Conservation (phyloP, 2,113 vertebrate species). For the Sorex araneus region DNA sequence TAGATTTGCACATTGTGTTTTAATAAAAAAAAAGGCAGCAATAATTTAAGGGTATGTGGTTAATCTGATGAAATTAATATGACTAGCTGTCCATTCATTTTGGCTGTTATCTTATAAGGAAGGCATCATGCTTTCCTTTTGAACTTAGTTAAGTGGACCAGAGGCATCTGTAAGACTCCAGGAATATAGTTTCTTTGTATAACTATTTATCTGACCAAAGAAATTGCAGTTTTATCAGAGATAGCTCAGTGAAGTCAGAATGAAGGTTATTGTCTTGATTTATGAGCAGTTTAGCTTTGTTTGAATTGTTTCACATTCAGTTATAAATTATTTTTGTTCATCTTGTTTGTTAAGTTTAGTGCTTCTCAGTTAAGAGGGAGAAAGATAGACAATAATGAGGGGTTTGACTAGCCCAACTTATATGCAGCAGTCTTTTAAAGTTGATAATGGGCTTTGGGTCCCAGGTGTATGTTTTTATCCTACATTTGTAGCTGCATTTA, state of each 20-base stretch:
- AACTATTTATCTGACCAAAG: conserved; percentile 26
- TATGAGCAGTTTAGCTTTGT: neutral
- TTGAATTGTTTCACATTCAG: conserved; percentile 44
- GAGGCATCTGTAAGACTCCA: neutral
- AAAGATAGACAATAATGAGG: conserved; percentile 14
- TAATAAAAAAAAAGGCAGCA: neutral
- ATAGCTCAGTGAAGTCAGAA: neutral
- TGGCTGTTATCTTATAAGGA: conserved; percentile 38
- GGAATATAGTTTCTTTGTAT: conserved; percentile 10
- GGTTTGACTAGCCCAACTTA: neutral
- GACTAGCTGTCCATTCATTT: neutral
- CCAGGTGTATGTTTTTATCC: conserved; percentile 38
- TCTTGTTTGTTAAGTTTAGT: conserved; percentile 56
- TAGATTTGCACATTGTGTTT: neutral
- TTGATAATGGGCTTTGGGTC: neutral
- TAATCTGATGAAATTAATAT: neutral
- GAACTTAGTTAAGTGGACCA: conserved; percentile 22
- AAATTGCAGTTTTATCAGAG: conserved; percentile 46
- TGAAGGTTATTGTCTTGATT: neutral
- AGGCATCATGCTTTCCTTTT: conserved; percentile 28
- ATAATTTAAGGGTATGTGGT: conserved; percentile 26
- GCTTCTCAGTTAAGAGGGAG: conserved; percentile 3
- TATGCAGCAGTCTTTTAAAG: neutral
- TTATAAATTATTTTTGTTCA: conserved; percentile 56
- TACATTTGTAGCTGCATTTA: conserved; percentile 32